A percentile compares a stretch with the other conserved stretches of the same genome.
These are phyloP conservation scores for Xyrichtys novacula DNA, from an alignment of 2,797 vertebrate genomes.

Conservation along the genomic window DNA sequence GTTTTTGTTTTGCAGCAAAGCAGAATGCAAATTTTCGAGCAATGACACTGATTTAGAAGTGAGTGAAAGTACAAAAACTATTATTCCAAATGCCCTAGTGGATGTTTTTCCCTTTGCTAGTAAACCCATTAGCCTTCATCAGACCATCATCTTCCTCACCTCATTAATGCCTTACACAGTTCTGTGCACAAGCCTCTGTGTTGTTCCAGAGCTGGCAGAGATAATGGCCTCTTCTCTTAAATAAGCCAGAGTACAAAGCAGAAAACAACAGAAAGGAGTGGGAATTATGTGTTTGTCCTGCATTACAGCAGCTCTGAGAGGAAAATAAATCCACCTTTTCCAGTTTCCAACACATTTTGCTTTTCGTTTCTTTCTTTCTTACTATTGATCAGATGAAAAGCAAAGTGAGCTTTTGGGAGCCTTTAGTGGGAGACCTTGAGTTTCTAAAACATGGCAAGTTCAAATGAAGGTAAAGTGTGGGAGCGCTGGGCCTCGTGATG, in stretches of 20 bases:
- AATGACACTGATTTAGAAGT: slow-evolving; percentile 30
- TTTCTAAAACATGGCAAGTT: slow-evolving; percentile 35
- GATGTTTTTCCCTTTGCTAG: slow-evolving; percentile 29
- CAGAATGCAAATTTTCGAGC: slow-evolving; percentile 15
- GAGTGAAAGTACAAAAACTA: slow-evolving; percentile 31
- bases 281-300: slow-evolving; percentile 61
- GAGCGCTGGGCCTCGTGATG: slow-evolving; percentile 36
- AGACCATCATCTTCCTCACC: slow-evolving; percentile 61
- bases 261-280: slow-evolving; percentile 44
- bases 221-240: slow-evolving; percentile 63
- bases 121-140: slow-evolving; percentile 62
- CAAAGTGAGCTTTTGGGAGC: slow-evolving; percentile 21
- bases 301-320: slow-evolving; percentile 42
- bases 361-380: slow-evolving; percentile 32
- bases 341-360: slow-evolving; percentile 24
- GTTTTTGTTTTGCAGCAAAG: slow-evolving; percentile 21
- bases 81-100: slow-evolving; percentile 46
- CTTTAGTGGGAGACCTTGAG: slow-evolving; percentile 28
- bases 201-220: slow-evolving; percentile 37
- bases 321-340: slow-evolving; percentile 54
- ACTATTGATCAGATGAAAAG: slow-evolving; percentile 42
- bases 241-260: slow-evolving; percentile 52
- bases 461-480: slow-evolving; percentile 39
- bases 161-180: slow-evolving; percentile 53
- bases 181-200: slow-evolving; percentile 16